These are phyloP conservation scores for Amblyjoppa proteus DNA, from an alignment of 2,888 invertebrate species.

Conservation along the genomic window DNA sequence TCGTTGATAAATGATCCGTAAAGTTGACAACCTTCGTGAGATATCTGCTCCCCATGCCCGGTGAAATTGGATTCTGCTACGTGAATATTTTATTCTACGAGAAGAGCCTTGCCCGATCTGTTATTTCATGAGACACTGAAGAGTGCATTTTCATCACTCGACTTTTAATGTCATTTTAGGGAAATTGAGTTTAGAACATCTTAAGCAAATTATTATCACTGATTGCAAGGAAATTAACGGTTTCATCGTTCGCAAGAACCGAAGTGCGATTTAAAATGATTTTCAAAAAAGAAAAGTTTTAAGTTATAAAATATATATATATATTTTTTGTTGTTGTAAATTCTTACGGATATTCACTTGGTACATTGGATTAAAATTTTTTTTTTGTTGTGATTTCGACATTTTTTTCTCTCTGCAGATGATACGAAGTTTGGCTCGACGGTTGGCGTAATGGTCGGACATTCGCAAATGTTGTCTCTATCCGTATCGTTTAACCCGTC, in stretches of 20 bases:
- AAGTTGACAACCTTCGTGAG: not conserved
- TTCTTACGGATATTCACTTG: too few species aligned
- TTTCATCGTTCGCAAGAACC: not conserved
- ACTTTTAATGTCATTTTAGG: not conserved
- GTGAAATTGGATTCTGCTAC: not conserved
- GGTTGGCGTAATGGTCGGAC: not conserved
- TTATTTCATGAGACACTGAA: not conserved
- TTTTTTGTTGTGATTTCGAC: not conserved
- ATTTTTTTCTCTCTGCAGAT: not conserved
- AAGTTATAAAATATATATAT: too few species aligned
- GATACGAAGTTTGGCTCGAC: not conserved
- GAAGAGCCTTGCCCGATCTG: too few species aligned
- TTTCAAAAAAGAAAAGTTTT: too few species aligned
- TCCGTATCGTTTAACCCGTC: conserved; percentile 4
- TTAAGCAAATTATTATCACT: not conserved
- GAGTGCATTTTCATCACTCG: not conserved
- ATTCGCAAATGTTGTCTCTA: not conserved
- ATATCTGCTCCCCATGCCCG: not conserved
- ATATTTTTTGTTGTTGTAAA: too few species aligned
- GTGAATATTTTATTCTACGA: not conserved
- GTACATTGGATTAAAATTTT: not conserved
- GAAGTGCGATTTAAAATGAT: not conserved
- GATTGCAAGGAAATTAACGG: not conserved
- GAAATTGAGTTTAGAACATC: not conserved
- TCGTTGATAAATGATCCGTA: not conserved